Conservation (phyloP, 1,140 invertebrate genomes). For the Lepidurus arcticus region DNA sequence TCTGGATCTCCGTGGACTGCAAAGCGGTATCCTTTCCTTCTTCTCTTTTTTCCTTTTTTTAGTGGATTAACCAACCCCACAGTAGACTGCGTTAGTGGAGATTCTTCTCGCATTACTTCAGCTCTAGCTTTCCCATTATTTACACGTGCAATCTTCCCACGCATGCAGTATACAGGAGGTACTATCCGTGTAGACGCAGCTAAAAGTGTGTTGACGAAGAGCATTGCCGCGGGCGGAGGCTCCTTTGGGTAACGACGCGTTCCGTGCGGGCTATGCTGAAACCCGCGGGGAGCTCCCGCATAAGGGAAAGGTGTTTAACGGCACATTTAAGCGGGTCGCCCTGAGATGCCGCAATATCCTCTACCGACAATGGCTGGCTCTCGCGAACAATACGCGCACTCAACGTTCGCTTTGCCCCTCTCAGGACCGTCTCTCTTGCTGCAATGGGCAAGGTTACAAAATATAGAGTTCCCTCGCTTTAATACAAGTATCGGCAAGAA, state of each 20-base stretch:
- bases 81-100: background rate
- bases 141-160: conserved; percentile 7
- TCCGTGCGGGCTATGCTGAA: background rate
- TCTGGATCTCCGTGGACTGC: background rate
- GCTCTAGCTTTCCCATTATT: background rate
- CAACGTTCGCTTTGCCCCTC: background rate
- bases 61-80: background rate
- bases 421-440: background rate
- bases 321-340: background rate
- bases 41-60: background rate
- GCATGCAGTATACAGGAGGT: background rate
- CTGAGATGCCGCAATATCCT: background rate
- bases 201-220: background rate
- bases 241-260: background rate
- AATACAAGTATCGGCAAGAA: background rate
- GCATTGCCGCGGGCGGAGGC: background rate
- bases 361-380: background rate
- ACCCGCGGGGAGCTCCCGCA: background rate
- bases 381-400: conserved; percentile 11
- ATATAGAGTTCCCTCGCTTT: background rate
- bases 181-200: background rate
- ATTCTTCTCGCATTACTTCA: background rate
- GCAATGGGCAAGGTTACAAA: background rate
- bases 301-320: conserved; percentile 4
- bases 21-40: background rate